A percentile compares a stretch with the other conserved stretches of the same genome.
phyloP scores from a whole-genome alignment of 2,113 vertebrate species.

The Myrmophylax atrothorax region DNA sequence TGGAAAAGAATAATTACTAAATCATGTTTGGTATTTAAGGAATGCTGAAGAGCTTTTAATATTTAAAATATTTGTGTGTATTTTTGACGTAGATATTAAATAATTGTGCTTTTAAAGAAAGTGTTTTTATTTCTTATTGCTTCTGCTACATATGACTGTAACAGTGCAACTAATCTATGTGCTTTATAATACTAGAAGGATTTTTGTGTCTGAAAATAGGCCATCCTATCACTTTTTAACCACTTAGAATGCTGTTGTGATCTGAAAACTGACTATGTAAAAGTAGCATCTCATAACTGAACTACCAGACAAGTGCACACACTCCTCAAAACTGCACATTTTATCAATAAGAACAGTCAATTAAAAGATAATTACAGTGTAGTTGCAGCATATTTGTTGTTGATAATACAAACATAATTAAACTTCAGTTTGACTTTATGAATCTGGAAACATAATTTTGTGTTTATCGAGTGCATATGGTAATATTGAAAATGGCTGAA shows the following conservation, averaged over 20 bases:
- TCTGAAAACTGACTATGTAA: constrained; percentile 67
- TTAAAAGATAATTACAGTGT: not conserved
- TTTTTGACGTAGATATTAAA: not conserved
- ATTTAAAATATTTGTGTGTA: not conserved
- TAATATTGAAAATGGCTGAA: not conserved
- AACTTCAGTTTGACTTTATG: not conserved
- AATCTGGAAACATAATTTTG: not conserved
- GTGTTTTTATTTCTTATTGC: not conserved
- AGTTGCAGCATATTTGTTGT: not conserved
- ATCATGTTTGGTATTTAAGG: not conserved
- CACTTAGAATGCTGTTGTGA: constrained; percentile 50
- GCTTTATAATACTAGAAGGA: not conserved
- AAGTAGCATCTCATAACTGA: constrained; percentile 24
- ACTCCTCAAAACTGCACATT: not conserved
- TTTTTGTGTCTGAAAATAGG: constrained; percentile 14
- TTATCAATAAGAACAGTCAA: not conserved
- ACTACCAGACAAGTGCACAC: not conserved
- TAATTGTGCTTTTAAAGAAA: not conserved
- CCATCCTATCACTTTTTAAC: not conserved
- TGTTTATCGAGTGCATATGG: not conserved
- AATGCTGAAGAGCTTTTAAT: not conserved
- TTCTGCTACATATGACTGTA: not conserved
- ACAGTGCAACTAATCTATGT: not conserved
- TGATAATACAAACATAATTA: not conserved
- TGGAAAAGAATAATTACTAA: not conserved